Evolutionary conservation across 2,113 vertebrate genomes (phyloP), one percentile per base, ranked within the genome.

Genomic region (Orycteropus afer): DNA sequence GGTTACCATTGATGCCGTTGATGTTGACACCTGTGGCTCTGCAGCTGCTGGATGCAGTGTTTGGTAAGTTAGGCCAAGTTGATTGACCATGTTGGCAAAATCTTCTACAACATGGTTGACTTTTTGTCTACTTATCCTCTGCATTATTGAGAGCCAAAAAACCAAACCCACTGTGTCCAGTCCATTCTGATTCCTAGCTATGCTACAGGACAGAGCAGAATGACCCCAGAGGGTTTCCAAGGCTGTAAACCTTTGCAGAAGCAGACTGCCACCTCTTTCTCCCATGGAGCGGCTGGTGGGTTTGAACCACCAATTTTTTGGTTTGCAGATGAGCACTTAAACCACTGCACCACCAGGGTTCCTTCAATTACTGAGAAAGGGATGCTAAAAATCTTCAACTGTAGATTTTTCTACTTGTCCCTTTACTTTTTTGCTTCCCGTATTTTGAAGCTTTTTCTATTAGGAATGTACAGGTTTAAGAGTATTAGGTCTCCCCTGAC

Each of bases 381-480:
- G 4, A 11, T 78, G 63, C 49, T 79, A 69, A 34, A 69, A 57
- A 40, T 37, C 74, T 69, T 59, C 42, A 55, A 23, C 71, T 77
- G 27, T 25, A 22, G 25, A 42, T 13, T 53, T 51, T 91, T 84
- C 59, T 32, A 7, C 37, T 73, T 84, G 45, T 55, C 55, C 57
- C 65, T 40, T 63, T 63, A 63, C 25, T 32, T 55, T 92, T 77
- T 77, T 37, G 47, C 55, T 76, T 84, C 53, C 42, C 76, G n/a
- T 29, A 53, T 91, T 76, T 91, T 76, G 42, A 63, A 84, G 76
- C 25, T 13, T 77, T 92, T 45, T 85, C n/a, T 71, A 77, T 76
- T 34, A 77, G 57, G 13, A 14, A 40, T 77, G 65, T n/a, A 65
- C 15, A 8, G 69, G 65, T 65, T 65, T 42, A 45, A 2, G 71